Percentiles rank a stretch among this genome's conserved stretches.
Conservation (phyloP, 2,888 invertebrate genomes). For the Danaus chrysippus region DNA sequence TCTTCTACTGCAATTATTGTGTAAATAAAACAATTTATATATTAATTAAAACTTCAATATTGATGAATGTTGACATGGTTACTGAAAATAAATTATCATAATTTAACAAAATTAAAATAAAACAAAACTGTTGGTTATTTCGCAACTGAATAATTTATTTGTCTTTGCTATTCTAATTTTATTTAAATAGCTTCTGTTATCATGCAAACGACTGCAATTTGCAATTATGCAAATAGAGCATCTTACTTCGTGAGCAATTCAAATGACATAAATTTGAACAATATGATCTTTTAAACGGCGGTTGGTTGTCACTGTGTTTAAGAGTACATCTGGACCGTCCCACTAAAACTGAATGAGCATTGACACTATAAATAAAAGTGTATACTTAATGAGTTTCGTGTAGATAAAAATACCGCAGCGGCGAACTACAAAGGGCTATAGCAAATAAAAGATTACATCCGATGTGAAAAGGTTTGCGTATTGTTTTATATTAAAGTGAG, state of each 20-base stretch:
- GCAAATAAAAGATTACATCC: slow-evolving; percentile 66
- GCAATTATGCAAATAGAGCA: background rate
- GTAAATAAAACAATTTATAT: too few relatives aligned
- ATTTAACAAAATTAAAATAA: background rate
- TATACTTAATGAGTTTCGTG: slow-evolving; percentile 66
- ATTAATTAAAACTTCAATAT: too few relatives aligned
- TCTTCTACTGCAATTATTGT: too few relatives aligned
- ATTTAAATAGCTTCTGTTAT: slow-evolving; percentile 1
- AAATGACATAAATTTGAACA: background rate
- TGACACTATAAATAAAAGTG: slow-evolving; percentile 44
- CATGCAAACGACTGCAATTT: background rate
- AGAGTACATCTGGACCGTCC: slow-evolving; percentile 26
- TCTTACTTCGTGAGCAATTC: background rate
- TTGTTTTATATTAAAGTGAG: slow-evolving; percentile 78
- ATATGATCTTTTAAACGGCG: background rate
- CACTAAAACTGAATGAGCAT: slow-evolving; percentile 39
- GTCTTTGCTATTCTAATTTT: slow-evolving; percentile 2
- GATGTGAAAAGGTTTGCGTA: slow-evolving; percentile 69
- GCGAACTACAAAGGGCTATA: slow-evolving; percentile 59
- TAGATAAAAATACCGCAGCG: slow-evolving; percentile 68
- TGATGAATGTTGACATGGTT: too few relatives aligned
- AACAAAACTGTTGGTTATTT: slow-evolving; percentile 1
- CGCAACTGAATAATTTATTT: background rate
- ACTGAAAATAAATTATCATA: background rate
- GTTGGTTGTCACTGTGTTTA: background rate